Percentiles rank a stretch among this genome's conserved stretches.
Evolutionary conservation across 2,888 invertebrate genomes (phyloP).

Genomic region (Diaprepes abbreviatus): DNA sequence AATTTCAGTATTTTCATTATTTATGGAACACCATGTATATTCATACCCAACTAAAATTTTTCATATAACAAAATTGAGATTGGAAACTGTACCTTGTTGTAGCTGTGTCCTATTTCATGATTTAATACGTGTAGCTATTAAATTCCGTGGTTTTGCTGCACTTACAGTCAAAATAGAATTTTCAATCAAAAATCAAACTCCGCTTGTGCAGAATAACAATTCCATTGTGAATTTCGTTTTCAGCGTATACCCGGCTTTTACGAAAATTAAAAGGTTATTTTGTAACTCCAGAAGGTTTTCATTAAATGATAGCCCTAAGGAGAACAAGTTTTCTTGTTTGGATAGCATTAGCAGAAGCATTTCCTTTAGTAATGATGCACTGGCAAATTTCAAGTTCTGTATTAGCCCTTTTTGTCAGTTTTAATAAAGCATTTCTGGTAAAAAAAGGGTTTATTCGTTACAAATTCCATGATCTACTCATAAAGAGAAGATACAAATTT

Average conservation of each 20-base stretch:
- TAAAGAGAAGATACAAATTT: no score
- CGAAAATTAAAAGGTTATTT: conserved; percentile 9
- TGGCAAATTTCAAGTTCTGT: background rate
- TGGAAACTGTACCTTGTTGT: no score
- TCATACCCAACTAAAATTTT: no score
- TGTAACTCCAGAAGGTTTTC: background rate
- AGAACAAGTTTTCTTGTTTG: background rate
- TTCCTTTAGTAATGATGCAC: conserved; percentile 9
- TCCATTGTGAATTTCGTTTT: background rate
- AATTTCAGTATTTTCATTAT: no score
- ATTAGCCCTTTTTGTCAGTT: background rate
- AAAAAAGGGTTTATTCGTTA: no score
- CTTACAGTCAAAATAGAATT: conserved; percentile 11
- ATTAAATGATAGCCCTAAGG: conserved; percentile 9
- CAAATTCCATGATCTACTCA: no score
- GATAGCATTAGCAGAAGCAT: conserved; percentile 1
- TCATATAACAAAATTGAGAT: no score
- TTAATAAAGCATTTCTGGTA: background rate
- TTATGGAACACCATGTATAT: no score
- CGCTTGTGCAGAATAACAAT: conserved; percentile 6
- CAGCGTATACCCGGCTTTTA: background rate
- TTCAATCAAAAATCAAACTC: conserved; percentile 14
- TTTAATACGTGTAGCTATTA: background rate
- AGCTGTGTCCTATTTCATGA: background rate
- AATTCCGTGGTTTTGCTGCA: background rate